Base-by-base conservation (phyloP, 2,113 vertebrate genomes). In the Lepisosteus osseus region DNA sequence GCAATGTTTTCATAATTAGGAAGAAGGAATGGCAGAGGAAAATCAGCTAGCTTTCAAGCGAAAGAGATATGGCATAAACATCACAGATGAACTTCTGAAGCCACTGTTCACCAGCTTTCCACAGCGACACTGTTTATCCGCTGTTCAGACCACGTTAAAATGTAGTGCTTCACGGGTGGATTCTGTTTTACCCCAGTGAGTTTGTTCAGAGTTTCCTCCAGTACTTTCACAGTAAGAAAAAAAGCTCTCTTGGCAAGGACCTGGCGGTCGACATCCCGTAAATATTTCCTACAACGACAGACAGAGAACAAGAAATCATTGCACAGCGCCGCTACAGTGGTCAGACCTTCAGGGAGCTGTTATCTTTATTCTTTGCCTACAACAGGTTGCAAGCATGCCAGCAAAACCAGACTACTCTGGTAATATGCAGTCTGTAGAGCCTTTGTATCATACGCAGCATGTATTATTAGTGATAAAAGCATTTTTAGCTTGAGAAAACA, bases 261-360 rank as follows among this genome's bases (percentile, higher is more conserved):
- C 75, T 98, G 97, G 65, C 97, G 97, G 89, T 99, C 97, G 67
- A 96, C 97, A 99, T 99, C 97, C 77, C 97, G 92, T 77, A 99
- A 86, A 84, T 98, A 99, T 77, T 99, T 99, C 91, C 97, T 99
- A 80, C 0, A 74, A 72, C 72, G 63, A 3, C 3, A 73, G 65
- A 72, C 8, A 51, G 40, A 61, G 55, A 70, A 11, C 54, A 75
- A 42, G 63, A 7, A 71, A 11, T 57, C 54, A 73, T 2, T 29
- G 29, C 29, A 29, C 2, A 29, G 29, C 29, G 29, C 29, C 29
- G 7, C 72, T 29, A 15, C 71, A 44, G 12, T 55, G 45, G 12
- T 5, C 57, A 15, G 14, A 4, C 11, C 57, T 3, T 59, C 57
- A 59, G 13, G 14, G 14, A n/a, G 14, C 29, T 29, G 1, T 29